Evolutionary conservation across 2,888 invertebrate genomes (phyloP).

Genomic region (Trypoxylon attenuatum): DNA sequence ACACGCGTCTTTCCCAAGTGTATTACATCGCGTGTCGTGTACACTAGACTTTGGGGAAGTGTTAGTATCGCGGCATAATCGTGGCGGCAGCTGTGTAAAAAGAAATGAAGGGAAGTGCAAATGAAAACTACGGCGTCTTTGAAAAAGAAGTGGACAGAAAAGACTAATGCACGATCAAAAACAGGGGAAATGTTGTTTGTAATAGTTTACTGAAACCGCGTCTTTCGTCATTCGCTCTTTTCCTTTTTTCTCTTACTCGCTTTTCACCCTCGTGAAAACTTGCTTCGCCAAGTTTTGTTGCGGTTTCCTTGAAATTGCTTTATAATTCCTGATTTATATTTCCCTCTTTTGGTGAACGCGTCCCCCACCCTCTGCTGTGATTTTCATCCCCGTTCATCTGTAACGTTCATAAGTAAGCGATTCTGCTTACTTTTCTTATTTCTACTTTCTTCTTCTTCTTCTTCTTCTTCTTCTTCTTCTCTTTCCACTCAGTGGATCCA

Average conservation of each 20-base stretch:
- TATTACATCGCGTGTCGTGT: too few relatives aligned
- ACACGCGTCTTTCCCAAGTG: too few relatives aligned
- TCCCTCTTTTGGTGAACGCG: conserved; percentile 19
- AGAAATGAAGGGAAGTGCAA: conserved; percentile 7
- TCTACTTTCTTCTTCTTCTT: not conserved
- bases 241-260: conserved; percentile 1
- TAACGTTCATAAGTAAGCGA: too few relatives aligned
- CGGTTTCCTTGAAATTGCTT: conserved; percentile 64
- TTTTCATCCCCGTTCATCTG: conserved; percentile 14
- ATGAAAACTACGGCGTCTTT: not conserved
- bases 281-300: conserved; percentile 52
- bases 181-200: conserved; percentile 57
- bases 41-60: too few relatives aligned
- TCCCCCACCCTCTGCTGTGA: conserved; percentile 10
- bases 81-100: conserved; percentile 8
- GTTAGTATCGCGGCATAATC: too few relatives aligned
- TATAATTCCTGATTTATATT: conserved; percentile 67
- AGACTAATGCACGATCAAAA: conserved; percentile 62
- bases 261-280: conserved; percentile 27
- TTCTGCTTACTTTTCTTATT: conserved; percentile 5
- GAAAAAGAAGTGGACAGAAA: conserved; percentile 20
- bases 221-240: not conserved
- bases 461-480: not conserved
- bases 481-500: not conserved
- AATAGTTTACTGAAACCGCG: conserved; percentile 56